Conservation (phyloP, 2,888 invertebrate genomes). For the Zele albiditarsus region DNA sequence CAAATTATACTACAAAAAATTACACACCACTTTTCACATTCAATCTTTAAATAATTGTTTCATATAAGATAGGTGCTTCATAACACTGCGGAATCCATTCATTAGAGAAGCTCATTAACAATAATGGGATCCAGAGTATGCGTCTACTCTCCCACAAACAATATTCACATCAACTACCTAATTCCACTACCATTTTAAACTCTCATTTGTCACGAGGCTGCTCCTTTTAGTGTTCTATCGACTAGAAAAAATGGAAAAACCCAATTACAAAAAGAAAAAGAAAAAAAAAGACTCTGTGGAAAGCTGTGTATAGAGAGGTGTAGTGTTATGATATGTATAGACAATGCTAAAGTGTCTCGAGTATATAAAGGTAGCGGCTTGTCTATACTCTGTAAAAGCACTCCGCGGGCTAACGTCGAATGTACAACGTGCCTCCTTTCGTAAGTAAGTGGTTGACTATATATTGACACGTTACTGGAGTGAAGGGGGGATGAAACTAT, state of each 20-base stretch:
- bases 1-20: too few relatives aligned
- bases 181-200: slow-evolving; percentile 10
- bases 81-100: slow-evolving; percentile 25
- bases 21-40: neutral
- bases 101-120: slow-evolving; percentile 30
- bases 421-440: neutral
- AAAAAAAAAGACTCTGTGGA: too few relatives aligned
- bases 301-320: neutral
- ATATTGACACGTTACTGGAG: neutral
- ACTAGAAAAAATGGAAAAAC: neutral
- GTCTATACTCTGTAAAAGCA: slow-evolving; percentile 4
- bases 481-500: slow-evolving; percentile 1
- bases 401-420: neutral
- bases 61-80: slow-evolving; percentile 9
- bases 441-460: neutral
- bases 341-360: neutral
- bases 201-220: neutral
- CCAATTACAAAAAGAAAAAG: neutral
- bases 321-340: slow-evolving; percentile 9
- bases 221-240: neutral
- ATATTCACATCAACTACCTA: slow-evolving; percentile 10
- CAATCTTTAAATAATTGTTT: slow-evolving; percentile 13
- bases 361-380: slow-evolving; percentile 2
- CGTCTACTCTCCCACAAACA: neutral
- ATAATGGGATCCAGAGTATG: slow-evolving; percentile 27